These are phyloP conservation scores for Glaucopsyche alexis DNA, from an alignment of 2,888 invertebrate genomes.

Conservation along the genomic window DNA sequence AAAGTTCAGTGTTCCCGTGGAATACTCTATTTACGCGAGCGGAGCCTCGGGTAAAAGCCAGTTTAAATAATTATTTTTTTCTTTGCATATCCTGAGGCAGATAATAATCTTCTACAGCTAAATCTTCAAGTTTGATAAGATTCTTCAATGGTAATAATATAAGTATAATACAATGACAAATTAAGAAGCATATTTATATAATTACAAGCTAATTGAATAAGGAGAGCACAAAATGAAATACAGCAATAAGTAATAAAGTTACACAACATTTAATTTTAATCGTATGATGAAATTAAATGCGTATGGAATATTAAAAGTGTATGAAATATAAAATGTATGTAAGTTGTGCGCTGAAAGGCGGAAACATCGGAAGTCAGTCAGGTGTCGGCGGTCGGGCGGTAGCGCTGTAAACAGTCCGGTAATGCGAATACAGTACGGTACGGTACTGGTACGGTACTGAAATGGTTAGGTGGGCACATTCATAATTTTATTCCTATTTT, in stretches of 20 bases:
- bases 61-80: no score
- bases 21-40: no score
- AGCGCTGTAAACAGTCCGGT: slow-evolving; percentile 36
- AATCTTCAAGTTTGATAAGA: no score
- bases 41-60: no score
- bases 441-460: no score
- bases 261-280: not conserved
- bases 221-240: not conserved
- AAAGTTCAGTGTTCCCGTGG: no score
- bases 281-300: not conserved
- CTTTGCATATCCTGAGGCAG: no score
- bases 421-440: slow-evolving; percentile 37
- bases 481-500: slow-evolving; percentile 28
- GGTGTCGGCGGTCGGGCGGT: slow-evolving; percentile 37
- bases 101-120: no score
- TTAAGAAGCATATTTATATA: no score
- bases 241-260: not conserved
- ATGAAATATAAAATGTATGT: slow-evolving; percentile 12
- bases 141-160: no score
- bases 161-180: no score
- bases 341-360: slow-evolving; percentile 38
- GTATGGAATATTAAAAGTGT: not conserved
- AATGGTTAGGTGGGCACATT: slow-evolving; percentile 35
- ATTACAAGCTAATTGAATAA: no score
- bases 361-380: slow-evolving; percentile 40